Conservation (phyloP, 1,140 invertebrate species). For the Temnothorax nylanderi region DNA sequence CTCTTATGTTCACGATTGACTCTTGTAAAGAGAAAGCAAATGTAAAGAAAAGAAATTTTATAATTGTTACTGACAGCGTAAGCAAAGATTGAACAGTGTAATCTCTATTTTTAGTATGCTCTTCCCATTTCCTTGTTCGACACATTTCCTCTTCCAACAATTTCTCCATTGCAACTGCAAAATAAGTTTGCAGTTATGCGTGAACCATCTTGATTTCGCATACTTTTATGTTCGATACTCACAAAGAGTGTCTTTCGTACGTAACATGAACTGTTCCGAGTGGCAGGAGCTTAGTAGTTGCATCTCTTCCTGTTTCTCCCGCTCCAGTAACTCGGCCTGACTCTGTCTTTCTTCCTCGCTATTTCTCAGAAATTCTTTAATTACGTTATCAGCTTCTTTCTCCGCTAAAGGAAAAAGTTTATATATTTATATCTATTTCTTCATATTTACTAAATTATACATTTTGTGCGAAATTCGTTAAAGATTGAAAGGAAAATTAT, state of each 20-base stretch:
- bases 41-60: constrained; percentile 6
- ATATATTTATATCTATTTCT: constrained; percentile 32
- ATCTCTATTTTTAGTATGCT: constrained; percentile 87
- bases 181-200: constrained; percentile 16
- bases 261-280: constrained; percentile 81
- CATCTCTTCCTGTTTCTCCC: constrained; percentile 89
- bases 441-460: constrained; percentile 7
- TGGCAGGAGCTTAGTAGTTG: constrained; percentile 86
- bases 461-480: constrained; percentile 84
- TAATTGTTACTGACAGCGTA: constrained; percentile 79
- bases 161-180: constrained; percentile 89
- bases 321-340: constrained; percentile 87
- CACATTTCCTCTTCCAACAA: constrained; percentile 88
- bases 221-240: constrained; percentile 63
- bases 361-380: constrained; percentile 88
- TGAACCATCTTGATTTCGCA: neutral
- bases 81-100: constrained; percentile 87
- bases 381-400: constrained; percentile 88
- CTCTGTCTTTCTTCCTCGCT: constrained; percentile 87
- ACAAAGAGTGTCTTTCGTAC: constrained; percentile 83
- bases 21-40: neutral
- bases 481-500: constrained; percentile 49
- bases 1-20: neutral
- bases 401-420: constrained; percentile 85
- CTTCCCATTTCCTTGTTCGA: constrained; percentile 86